Base-by-base conservation (phyloP, 2,888 invertebrate species). In the Mechanitis mazaeus region DNA sequence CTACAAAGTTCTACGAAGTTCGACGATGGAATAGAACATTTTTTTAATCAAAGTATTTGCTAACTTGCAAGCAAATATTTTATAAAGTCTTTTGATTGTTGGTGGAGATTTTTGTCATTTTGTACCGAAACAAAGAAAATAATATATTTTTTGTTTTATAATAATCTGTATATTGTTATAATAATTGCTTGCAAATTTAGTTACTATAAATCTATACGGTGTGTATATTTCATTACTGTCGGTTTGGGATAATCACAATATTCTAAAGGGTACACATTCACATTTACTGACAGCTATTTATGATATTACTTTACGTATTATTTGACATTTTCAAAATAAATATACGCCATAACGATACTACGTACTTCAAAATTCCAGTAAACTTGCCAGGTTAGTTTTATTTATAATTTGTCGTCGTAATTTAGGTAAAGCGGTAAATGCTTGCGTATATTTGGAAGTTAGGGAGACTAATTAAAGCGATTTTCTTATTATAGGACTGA, bases 331-430 rank as follows among this genome's bases (percentile, higher is more conserved):
- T 42, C 42, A 3, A 42, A 42, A 42, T 42, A 42, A 42, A 42
- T 42, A 60, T 56, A 63, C 63, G 65, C 66, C 65, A 61, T 60
- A 60, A 56, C 60, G 61, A 55, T 66, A 67, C 64, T 64, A 20
- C 20, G 20, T 58, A 55, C 54, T 61, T 73, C 66, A 59, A 54
- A 66, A 56, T 68, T 72, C 75, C 75, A 58, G 69, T 72, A 63
- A 63, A 59, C 70, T 64, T 70, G 74, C 73, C 69, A 60, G 68
- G 67, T 71, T 66, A 64, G 72, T 65, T 58, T 61, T 20, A 20
- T 20, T 56, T 50, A 59, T 50, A 45, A 42, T 54, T 47, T 38
- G 35, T 56, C 28, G 55, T 45, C 47, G 28, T 33, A 20, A 20
- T 50, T 50, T 31, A 50, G 50, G 31, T 50, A 50, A 50, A 50